Conservation (phyloP, 2,113 vertebrate species). For the Oryzias woworae region DNA sequence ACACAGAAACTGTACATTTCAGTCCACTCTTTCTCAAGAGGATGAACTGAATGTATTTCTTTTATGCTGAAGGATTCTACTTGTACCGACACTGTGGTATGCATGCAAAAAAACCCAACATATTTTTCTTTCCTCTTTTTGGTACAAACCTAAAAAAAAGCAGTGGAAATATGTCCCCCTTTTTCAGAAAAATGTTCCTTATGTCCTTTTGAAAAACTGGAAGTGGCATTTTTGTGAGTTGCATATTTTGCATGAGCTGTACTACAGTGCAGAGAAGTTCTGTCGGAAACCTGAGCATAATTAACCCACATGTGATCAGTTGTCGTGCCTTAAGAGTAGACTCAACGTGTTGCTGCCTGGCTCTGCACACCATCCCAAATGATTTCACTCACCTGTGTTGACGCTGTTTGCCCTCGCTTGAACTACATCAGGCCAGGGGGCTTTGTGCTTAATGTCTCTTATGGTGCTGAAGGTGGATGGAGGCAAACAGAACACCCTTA, state of each 20-base stretch:
- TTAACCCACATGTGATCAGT: conserved; percentile 92
- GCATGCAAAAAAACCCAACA: conserved; percentile 21
- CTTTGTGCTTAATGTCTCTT: background rate
- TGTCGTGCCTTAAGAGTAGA: conserved; percentile 99
- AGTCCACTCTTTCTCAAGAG: conserved; percentile 85
- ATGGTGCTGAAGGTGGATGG: conserved; percentile 10
- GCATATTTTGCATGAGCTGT: conserved; percentile 46
- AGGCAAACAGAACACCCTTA: conserved; percentile 26
- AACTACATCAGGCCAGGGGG: background rate
- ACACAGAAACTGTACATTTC: conserved; percentile 89
- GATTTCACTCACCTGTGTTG: conserved; percentile 38
- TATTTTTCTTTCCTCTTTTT: too few species aligned
- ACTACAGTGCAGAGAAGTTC: conserved; percentile 50
- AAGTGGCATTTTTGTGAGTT: conserved; percentile 39
- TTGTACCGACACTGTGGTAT: conserved; percentile 60
- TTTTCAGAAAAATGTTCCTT: too few species aligned
- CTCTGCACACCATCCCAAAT: conserved; percentile 70
- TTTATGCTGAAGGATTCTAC: conserved; percentile 40
- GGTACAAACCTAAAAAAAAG: too few species aligned
- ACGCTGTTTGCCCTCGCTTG: conserved; percentile 6
- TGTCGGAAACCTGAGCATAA: conserved; percentile 78
- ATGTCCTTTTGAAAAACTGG: too few species aligned
- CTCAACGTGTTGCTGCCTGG: conserved; percentile 93
- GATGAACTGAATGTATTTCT: conserved; percentile 34
- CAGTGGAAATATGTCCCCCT: too few species aligned